Conservation (phyloP, 2,888 invertebrate species). For the Yponomeuta sedellus region DNA sequence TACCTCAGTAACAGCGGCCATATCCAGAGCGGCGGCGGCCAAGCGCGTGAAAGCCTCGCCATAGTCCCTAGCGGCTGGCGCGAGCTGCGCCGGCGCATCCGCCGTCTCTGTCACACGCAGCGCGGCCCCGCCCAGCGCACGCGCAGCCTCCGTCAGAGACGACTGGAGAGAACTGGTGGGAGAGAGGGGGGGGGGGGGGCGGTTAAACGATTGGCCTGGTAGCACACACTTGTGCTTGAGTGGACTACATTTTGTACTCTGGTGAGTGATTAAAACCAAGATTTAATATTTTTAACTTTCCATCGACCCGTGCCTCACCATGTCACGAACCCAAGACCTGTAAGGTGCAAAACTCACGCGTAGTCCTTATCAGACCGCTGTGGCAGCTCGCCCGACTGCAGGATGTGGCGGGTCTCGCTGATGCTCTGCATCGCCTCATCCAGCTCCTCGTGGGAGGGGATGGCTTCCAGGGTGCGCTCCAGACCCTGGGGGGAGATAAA, state of each 20-base stretch:
- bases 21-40: constrained; percentile 87
- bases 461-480: constrained; percentile 83
- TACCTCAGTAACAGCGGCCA: constrained; percentile 86
- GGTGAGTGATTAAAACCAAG: too few species aligned
- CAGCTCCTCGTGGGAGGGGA: constrained; percentile 96
- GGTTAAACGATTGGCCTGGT: too few species aligned
- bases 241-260: too few species aligned
- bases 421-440: constrained; percentile 91
- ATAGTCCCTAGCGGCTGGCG: constrained; percentile 72
- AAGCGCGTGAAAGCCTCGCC: constrained; percentile 86
- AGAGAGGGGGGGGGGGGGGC: neutral
- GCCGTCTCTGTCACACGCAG: constrained; percentile 88
- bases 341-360: constrained; percentile 52
- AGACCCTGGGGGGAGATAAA: constrained; percentile 57
- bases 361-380: constrained; percentile 81
- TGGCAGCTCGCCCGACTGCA: constrained; percentile 86
- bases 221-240: too few species aligned
- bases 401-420: constrained; percentile 83
- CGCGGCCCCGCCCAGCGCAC: constrained; percentile 86
- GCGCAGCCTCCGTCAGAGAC: constrained; percentile 90
- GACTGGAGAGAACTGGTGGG: constrained; percentile 83
- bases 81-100: constrained; percentile 80
- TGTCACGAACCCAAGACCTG: neutral
- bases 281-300: too few species aligned
- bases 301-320: too few species aligned